Evolutionary conservation across 2,888 invertebrate species (phyloP), one percentile per base, ranked within the genome.

Genomic region (Noctua janthina): DNA sequence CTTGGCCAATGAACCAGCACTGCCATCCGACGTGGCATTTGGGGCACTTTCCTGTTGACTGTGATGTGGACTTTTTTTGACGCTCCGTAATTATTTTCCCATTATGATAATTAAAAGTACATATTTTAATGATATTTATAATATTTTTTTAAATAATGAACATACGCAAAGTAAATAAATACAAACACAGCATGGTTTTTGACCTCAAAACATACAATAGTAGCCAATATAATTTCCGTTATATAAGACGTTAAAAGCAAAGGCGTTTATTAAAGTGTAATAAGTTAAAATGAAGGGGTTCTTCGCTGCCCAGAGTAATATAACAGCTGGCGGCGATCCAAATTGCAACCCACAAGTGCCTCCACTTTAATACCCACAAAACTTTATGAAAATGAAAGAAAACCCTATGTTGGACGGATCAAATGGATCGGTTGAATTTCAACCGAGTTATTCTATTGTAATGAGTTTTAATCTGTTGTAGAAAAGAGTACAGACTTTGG

Each of bases 351-450:
- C 90, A 91, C 90, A 91, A 92, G 92, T 92, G 92, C 91, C 91
- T 93, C 93, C 94, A 93, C 93, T 94, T 94, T 94, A 93, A 92
- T 94, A 92, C 91, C 93, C 92, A 90, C 93, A 91, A 93, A 93
- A 94, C 93, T 94, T 94, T 94, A 94, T 95, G 94, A 94, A 95
- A 94, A 94, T 93, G 92, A 92, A 94, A 93, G 92, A 93, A 93
- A 89, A 87, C 23, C 73, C 43, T 64, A 69, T 17, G 59, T 70
- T 78, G 59, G n/a, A 49, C 64, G 54, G 77, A 56, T 76, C 76
- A 80, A 76, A 79, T 51, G 67, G 74, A 77, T 76, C 54, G 8
- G 46, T 67, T 70, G 64, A 70, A 35, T 62, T 76, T 78, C 1
- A 68, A 84, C 62, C 51, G 15, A 43, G 20, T 51, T 29, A 35